Base-by-base conservation (phyloP, 2,888 invertebrate genomes). In the Calameuta filiformis region DNA sequence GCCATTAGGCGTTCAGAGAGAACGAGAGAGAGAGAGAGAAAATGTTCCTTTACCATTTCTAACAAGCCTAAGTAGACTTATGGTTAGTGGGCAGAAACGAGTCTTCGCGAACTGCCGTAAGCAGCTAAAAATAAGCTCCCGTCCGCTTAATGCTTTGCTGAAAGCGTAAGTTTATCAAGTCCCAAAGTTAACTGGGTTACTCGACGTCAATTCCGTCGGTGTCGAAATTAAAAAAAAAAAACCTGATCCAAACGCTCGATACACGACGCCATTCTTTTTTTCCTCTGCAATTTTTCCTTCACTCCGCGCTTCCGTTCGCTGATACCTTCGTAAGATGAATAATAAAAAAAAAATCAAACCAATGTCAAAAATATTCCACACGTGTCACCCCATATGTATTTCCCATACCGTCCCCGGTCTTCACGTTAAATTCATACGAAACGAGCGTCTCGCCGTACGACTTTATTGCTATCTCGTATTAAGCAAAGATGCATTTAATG, bases 401-500 rank as follows among this genome's bases (percentile, higher is more conserved):
- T 56, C 56, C 56, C 56, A 56, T 23, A 9, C 23, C 9, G 9
- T 56, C 0, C 9, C 23, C 56, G 1, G 23, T 23, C 56, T 56
- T 56, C 56, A 2, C 15, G 56, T 4, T 56, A 23, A 56, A 56
- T 56, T 56, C 56, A 56, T 56, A 56, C 56, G 56, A 23, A 23
- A 56, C 23, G 56, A 23, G 56, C 23, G 23, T 56, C 56, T 6
- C 15, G 35, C 35, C 35, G 23, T 37, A 56, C 30, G 75, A 33
- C n/a, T 81, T 80, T 89, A 88, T 87, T 87, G 87, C 85, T 79
- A 82, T 85, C 83, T 85, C 86, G 85, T 87, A 85, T 85, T 83
- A 85, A 85, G 86, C 84, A 85, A 87, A 89, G 85, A 84, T 85
- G 84, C 85, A 85, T 87, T 85, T 88, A 86, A 88, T 87, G 83